Base-by-base conservation (phyloP, 2,797 vertebrate species). In the Cryptoprocta ferox region DNA sequence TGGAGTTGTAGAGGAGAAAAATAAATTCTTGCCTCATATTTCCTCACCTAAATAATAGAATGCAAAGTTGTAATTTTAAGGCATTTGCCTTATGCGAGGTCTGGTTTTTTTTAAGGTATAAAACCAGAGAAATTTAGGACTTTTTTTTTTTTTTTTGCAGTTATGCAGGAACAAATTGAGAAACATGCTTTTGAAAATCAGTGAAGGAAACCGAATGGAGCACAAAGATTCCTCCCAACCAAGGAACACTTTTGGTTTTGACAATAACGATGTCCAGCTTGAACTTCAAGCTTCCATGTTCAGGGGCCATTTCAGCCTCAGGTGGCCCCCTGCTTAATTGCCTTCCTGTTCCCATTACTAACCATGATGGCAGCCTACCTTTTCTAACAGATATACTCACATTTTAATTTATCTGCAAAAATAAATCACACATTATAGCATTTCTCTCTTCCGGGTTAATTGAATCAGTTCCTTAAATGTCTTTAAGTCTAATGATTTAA, bases 361-460 rank as follows among this genome's bases (percentile, higher is more conserved):
- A 94, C 94, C 91, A 75, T 2, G 79, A 96, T 85, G 97, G 97
- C 96, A 97, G 95, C 97, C 97, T 97, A 98, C 97, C 97, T 97
- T 98, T 95, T 97, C 96, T 97, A 97, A 95, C 92, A 98, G 98
- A 98, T 97, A 98, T 78, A 56, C 98, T 98, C 97, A 93, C 97
- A 90, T 98, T 98, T 98, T 98, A 98, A 98, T 98, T 98, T 98
- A 98, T 98, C 98, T 98, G 97, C 98, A 97, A 97, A 98, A 97
- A 98, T 99, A 98, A 99, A 99, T 99, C 98, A 98, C 94, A 96
- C 71, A 30, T 98, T 98, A 98, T 96, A 97, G 98, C 98, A 95
- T 81, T 97, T 86, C 53, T 88, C 95, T 96, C 98, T 98, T 97
- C 97, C 75, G 91, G 97, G 98, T 97, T 98, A 99, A 99, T 98